A percentile compares a stretch with the other conserved stretches of the same genome.
Conservation (phyloP, 2,888 invertebrate genomes). For the Anthophora plumipes region DNA sequence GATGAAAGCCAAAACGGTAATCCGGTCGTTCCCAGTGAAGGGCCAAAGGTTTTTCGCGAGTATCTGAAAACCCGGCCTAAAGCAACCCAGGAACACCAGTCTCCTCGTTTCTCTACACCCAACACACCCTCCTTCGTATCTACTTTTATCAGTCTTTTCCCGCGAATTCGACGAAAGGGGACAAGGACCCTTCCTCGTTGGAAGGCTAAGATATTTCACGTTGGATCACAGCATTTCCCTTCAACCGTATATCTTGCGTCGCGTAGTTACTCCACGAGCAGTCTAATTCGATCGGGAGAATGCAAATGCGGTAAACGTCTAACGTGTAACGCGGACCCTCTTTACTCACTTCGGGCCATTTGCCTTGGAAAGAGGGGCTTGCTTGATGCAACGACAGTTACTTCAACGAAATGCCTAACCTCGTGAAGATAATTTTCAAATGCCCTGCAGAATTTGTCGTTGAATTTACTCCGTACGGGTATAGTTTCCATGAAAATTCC, state of each 20-base stretch:
- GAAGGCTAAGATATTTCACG: conserved; percentile 65
- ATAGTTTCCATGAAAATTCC: not conserved
- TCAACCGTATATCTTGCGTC: conserved; percentile 50
- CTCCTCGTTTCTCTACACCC: conserved; percentile 33
- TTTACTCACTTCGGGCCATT: not conserved
- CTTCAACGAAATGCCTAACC: too few relatives aligned
- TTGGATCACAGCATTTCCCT: conserved; percentile 38
- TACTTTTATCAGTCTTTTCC: conserved; percentile 64
- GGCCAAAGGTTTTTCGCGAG: conserved; percentile 62
- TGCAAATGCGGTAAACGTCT: conserved; percentile 49
- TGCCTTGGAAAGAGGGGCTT: too few relatives aligned
- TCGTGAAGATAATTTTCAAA: too few relatives aligned
- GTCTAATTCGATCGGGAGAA: conserved; percentile 63
- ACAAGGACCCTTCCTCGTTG: conserved; percentile 20
- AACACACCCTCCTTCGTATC: conserved; percentile 4
- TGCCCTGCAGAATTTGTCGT: not conserved
- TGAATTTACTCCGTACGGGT: conserved; percentile 15
- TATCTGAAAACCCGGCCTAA: conserved; percentile 56
- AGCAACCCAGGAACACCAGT: conserved; percentile 43
- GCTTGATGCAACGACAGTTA: too few relatives aligned
- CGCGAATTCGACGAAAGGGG: conserved; percentile 69
- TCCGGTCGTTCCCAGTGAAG: conserved; percentile 71
- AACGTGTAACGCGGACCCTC: conserved; percentile 36
- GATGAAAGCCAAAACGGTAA: conserved; percentile 74
- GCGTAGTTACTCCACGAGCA: conserved; percentile 45